These are phyloP conservation scores for Betta splendens DNA, from an alignment of 2,797 vertebrate species.

Conservation along the genomic window DNA sequence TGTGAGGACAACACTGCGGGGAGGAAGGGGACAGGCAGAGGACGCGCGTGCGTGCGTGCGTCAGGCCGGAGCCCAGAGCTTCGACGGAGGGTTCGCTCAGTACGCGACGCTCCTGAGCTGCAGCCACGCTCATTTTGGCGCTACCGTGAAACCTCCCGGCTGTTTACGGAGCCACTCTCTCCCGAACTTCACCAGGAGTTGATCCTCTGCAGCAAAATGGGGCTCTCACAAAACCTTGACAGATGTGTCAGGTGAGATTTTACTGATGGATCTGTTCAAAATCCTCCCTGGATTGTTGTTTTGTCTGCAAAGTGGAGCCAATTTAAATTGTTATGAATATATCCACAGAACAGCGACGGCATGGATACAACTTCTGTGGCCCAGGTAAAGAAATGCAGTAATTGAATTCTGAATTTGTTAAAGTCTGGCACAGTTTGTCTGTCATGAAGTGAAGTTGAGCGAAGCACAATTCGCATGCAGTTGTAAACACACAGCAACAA, in stretches of 20 bases:
- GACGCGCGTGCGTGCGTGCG: conserved; percentile 31
- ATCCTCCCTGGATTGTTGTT: conserved; percentile 25
- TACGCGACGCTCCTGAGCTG: conserved; percentile 8
- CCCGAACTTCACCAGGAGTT: conserved; percentile 8
- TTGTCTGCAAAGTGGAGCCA: conserved; percentile 30
- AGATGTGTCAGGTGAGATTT: conserved; percentile 29
- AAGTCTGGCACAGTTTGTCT: neutral
- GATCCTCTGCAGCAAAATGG: conserved; percentile 13
- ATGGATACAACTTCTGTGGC: conserved; percentile 7
- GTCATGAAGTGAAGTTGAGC: conserved; percentile 5
- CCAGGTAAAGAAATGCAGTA: conserved; percentile 17
- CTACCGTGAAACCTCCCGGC: conserved; percentile 4
- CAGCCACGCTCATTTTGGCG: conserved; percentile 7
- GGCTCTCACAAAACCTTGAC: conserved; percentile 25
- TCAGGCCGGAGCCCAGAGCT: conserved; percentile 26
- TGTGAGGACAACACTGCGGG: conserved; percentile 6
- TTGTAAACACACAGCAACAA: conserved; percentile 4
- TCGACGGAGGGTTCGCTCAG: conserved; percentile 21
- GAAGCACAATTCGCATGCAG: neutral
- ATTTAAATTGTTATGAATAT: conserved; percentile 29
- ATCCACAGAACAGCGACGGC: conserved; percentile 12
- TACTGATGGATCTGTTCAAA: conserved; percentile 19
- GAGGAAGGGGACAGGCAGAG: conserved; percentile 43
- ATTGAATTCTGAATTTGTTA: conserved; percentile 9
- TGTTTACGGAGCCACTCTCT: conserved; percentile 11